Percentiles rank a stretch among this genome's conserved stretches.
These are phyloP conservation scores for Campoplex nolae DNA, from an alignment of 2,888 invertebrate genomes.

Conservation along the genomic window DNA sequence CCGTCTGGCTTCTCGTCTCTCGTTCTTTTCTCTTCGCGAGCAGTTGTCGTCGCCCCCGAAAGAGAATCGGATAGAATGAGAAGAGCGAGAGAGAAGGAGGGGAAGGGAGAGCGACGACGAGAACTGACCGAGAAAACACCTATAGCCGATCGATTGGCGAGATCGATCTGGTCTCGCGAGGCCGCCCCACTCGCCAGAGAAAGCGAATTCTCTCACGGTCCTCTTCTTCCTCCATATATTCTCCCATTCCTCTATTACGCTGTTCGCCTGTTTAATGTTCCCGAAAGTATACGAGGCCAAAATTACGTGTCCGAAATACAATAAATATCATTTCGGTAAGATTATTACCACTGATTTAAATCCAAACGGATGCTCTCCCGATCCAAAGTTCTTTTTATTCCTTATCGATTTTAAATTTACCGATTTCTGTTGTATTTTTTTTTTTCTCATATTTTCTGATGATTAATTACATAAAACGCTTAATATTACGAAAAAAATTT, in stretches of 20 bases:
- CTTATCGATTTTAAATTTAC: too few species aligned
- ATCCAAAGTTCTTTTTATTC: background rate
- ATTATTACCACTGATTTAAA: background rate
- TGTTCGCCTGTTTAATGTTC: background rate
- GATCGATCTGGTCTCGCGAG: constrained; percentile 62
- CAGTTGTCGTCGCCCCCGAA: constrained; percentile 48
- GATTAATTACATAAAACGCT: background rate
- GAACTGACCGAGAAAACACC: constrained; percentile 65
- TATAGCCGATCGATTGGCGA: constrained; percentile 67
- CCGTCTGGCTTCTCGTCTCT: constrained; percentile 19
- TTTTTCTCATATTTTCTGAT: background rate
- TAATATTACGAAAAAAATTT: background rate
- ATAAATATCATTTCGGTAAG: background rate
- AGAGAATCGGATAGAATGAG: constrained; percentile 19
- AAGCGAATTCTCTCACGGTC: constrained; percentile 69
- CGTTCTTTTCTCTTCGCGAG: constrained; percentile 7
- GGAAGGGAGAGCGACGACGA: constrained; percentile 21
- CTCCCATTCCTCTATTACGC: background rate
- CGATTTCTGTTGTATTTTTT: too few species aligned
- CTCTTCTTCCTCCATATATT: constrained; percentile 51
- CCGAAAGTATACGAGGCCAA: constrained; percentile 3
- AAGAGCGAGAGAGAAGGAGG: background rate
- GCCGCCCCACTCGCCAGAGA: constrained; percentile 45
- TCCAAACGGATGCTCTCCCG: background rate
- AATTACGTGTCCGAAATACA: constrained; percentile 10